Conservation (phyloP, 2,888 invertebrate species). For the Euplexia lucipara region DNA sequence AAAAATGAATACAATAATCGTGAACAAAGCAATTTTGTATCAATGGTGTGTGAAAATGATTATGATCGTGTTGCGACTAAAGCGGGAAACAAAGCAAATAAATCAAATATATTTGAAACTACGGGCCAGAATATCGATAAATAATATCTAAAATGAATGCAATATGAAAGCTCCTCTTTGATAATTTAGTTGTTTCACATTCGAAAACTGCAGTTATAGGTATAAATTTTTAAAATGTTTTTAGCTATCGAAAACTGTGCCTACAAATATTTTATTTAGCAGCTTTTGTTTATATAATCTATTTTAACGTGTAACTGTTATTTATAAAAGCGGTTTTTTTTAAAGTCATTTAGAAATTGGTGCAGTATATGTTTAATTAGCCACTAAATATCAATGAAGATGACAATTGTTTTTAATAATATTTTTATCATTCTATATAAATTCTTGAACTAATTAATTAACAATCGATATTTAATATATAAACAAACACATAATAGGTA, state of each 20-base stretch:
- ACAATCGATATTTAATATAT: not conserved
- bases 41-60: not conserved
- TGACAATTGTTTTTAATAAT: too few relatives aligned
- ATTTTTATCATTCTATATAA: too few relatives aligned
- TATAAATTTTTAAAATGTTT: not conserved
- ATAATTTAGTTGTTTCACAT: not conserved
- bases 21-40: too few relatives aligned
- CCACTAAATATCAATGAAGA: too few relatives aligned
- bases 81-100: conserved; percentile 8
- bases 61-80: not conserved
- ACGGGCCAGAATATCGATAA: not conserved
- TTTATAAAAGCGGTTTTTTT: too few relatives aligned
- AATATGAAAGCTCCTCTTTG: not conserved
- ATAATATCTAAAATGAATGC: not conserved
- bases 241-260: not conserved
- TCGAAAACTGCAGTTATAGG: not conserved
- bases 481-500: conserved; percentile 10
- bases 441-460: too few relatives aligned
- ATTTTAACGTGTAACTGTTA: too few relatives aligned
- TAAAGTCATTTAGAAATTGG: too few relatives aligned
- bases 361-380: too few relatives aligned
- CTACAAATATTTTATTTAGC: not conserved
- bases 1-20: too few relatives aligned
- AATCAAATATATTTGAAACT: conserved; percentile 11
- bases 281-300: too few relatives aligned